Percentiles rank a stretch among this genome's conserved stretches.
Evolutionary conservation across 2,888 invertebrate genomes (phyloP).

Genomic region (Drosophila quasianomalipes): DNA sequence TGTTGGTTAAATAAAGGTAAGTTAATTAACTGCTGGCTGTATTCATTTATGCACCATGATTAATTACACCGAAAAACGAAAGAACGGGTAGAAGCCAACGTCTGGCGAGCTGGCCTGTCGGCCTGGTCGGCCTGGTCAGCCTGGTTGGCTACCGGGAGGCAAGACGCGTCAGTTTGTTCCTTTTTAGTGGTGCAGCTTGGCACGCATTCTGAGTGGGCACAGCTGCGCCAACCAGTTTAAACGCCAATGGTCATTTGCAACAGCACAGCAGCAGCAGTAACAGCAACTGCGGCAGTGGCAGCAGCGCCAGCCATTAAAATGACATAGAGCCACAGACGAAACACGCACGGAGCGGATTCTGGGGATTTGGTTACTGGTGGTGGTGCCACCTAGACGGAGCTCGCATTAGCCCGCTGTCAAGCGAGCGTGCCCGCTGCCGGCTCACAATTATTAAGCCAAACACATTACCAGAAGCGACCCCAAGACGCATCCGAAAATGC

Average conservation of each 20-base stretch:
- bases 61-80: conserved; percentile 68
- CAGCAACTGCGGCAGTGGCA: conserved; percentile 36
- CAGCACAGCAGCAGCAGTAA: conserved; percentile 37
- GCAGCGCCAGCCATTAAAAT: conserved; percentile 78
- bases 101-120: conserved; percentile 34
- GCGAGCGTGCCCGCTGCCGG: conserved; percentile 51
- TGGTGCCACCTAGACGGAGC: conserved; percentile 30
- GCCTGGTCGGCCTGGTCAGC: conserved; percentile 65
- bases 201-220: conserved; percentile 70
- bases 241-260: conserved; percentile 75
- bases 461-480: conserved; percentile 50
- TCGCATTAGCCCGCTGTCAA: conserved; percentile 28
- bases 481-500: conserved; percentile 1
- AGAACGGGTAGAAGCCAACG: conserved; percentile 41
- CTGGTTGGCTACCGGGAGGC: conserved; percentile 69
- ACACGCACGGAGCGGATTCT: conserved; percentile 52
- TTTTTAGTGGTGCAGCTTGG: conserved; percentile 62
- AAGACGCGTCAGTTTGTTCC: conserved; percentile 37
- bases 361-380: conserved; percentile 29
- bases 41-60: conserved; percentile 83
- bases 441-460: conserved; percentile 68
- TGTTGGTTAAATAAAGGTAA: conserved; percentile 78
- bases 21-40: conserved; percentile 84
- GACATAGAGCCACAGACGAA: conserved; percentile 68
- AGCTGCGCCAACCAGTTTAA: conserved; percentile 76